Base-by-base conservation (phyloP, 1,140 invertebrate genomes). In the Trachymyrmex septentrionalis region DNA sequence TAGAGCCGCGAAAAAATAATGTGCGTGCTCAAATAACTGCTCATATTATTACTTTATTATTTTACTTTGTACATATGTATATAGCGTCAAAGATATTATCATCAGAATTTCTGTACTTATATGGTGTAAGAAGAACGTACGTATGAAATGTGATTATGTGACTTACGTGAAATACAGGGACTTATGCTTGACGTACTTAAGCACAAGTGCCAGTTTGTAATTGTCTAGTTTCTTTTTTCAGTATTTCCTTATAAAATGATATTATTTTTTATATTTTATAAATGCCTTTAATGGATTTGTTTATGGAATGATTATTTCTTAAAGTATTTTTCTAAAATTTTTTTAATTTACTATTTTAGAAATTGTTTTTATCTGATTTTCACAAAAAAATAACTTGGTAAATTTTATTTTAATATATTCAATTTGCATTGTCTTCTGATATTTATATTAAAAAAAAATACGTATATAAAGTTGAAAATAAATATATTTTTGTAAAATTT, bases 11-110 rank as follows among this genome's bases (percentile, higher is more conserved):
- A 16, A n/a, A 21, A 21, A 0, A 63, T 27, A 57, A n/a, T 55
- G 50, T 61, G 53, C 55, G 66, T 81, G 71, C 71, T 75, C 57
- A 87, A 87, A 61, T 72, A 81, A 67, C 38, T 67, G 78, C 75
- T 86, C 61, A 72, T 82, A 63, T 63, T 86, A 48, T 34, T 48
- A 69, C n/a, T 57, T 57, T 57, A 19, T n/a, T 85, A 44, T 76
- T 85, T 30, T 66, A 69, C 64, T 72, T 89, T 91, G 90, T 91
- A 91, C n/a, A 91, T 91, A 91, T 89, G 90, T 91, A 91, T 86
- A 91, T 91, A 91, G 21, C 30, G 21, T 48, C 55, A 75, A 53
- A 76, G 24, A 82, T 90, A 81, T 57, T 67, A 19, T 87, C 53
- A 59, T 10, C 64, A n/a, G 44, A 73, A 48, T 87, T 82, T 84